Evolutionary conservation across 2,888 invertebrate genomes (phyloP).

Genomic region (Limnephilus marmoratus): DNA sequence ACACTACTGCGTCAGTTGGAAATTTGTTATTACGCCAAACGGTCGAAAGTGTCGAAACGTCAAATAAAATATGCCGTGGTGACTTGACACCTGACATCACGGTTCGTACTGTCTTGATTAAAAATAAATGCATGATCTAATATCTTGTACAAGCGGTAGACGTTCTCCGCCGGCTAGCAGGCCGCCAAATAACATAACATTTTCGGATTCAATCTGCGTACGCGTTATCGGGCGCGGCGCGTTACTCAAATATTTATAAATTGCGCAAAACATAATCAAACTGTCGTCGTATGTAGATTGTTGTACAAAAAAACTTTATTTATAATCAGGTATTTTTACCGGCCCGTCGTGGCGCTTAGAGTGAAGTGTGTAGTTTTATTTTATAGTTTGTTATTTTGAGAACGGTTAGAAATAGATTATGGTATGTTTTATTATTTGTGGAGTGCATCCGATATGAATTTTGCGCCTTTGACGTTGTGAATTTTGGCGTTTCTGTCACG

Average conservation of each 20-base stretch:
- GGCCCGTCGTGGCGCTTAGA: conserved; percentile 34
- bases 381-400: conserved; percentile 44
- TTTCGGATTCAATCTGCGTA: conserved; percentile 50
- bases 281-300: not conserved
- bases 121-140: conserved; percentile 60
- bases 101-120: conserved; percentile 56
- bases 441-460: conserved; percentile 5
- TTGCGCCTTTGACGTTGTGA: not conserved
- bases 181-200: conserved; percentile 18
- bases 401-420: conserved; percentile 23
- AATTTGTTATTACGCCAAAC: not conserved
- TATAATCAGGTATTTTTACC: conserved; percentile 51
- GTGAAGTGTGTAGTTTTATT: conserved; percentile 24
- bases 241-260: conserved; percentile 20
- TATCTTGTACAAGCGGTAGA: conserved; percentile 26
- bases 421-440: conserved; percentile 54
- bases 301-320: conserved; percentile 11
- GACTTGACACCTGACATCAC: conserved; percentile 51
- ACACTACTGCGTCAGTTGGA: too few species aligned
- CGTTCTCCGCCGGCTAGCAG: not conserved
- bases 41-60: conserved; percentile 43
- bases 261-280: conserved; percentile 48
- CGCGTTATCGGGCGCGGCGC: conserved; percentile 53
- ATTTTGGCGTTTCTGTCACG: not conserved
- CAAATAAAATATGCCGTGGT: conserved; percentile 46